phyloP scores from a whole-genome alignment of 2,113 vertebrate species.

The Penelope pileata region DNA sequence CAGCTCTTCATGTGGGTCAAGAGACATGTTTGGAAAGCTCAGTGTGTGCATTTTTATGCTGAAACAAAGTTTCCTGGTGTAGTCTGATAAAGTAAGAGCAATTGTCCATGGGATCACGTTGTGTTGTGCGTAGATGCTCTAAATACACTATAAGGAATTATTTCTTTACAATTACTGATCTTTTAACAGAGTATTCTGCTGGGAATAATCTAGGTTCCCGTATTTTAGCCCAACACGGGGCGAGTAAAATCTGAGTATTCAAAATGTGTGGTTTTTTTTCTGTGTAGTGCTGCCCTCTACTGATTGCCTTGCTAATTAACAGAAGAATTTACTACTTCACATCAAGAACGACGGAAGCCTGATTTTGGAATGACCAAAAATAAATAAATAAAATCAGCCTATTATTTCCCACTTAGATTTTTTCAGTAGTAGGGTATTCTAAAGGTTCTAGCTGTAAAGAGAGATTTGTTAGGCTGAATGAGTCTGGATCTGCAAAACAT shows the following conservation, averaged over 20 bases:
- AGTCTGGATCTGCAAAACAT: background rate
- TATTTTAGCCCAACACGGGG: background rate
- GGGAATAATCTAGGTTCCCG: rapidly evolving
- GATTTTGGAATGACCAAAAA: background rate
- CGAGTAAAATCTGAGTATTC: background rate
- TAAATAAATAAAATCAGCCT: rapidly evolving
- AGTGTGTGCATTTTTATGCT: background rate
- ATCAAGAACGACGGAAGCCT: background rate
- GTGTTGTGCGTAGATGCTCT: background rate
- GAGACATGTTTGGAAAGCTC: rapidly evolving
- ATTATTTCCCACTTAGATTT: background rate
- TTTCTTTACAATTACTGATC: background rate
- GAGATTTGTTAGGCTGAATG: background rate
- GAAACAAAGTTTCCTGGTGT: background rate
- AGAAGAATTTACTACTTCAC: background rate
- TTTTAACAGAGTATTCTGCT: background rate
- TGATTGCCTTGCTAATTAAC: background rate
- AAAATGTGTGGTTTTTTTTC: background rate
- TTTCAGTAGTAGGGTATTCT: background rate
- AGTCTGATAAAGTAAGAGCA: background rate
- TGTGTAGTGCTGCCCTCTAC: slow-evolving; percentile 42
- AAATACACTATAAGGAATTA: background rate
- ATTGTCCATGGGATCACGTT: background rate
- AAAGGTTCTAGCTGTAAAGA: background rate
- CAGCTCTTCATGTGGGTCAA: background rate